A percentile compares a stretch with the other conserved stretches of the same genome.
phyloP scores from a whole-genome alignment of 1,140 invertebrate species.

The Caerostris extrusa region DNA sequence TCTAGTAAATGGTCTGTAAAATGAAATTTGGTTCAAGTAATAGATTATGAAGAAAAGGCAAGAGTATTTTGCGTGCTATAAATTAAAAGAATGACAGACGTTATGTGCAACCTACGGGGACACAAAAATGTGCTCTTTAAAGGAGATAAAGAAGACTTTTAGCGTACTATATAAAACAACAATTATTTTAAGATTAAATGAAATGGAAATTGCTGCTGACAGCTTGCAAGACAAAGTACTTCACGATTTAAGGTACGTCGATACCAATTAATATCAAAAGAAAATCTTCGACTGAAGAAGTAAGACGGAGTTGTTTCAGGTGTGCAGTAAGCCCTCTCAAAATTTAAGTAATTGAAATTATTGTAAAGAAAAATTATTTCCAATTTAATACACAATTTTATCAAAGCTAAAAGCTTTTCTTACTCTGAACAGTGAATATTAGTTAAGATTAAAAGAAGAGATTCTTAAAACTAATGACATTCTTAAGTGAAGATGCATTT shows the following conservation, averaged over 20 bases:
- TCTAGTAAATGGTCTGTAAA: conserved; percentile 71
- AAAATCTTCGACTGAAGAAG: background rate
- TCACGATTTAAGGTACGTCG: conserved; percentile 17
- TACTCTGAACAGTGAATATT: too few species aligned
- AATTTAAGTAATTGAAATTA: background rate
- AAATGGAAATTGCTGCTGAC: conserved; percentile 49
- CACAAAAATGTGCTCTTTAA: conserved; percentile 17
- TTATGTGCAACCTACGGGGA: background rate
- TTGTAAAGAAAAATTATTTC: background rate
- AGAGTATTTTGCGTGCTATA: conserved; percentile 45
- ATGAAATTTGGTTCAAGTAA: conserved; percentile 63
- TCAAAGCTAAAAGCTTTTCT: too few species aligned
- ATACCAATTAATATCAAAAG: conserved; percentile 21
- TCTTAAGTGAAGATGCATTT: too few species aligned
- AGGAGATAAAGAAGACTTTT: conserved; percentile 17
- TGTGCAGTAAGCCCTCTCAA: background rate
- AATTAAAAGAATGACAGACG: conserved; percentile 44
- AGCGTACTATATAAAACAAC: conserved; percentile 30
- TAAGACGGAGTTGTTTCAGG: background rate
- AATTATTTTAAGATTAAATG: conserved; percentile 56
- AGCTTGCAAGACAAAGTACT: conserved; percentile 31
- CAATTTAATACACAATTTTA: too few species aligned
- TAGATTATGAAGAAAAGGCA: conserved; percentile 47
- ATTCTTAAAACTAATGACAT: too few species aligned
- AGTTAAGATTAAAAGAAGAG: too few species aligned